Evolutionary conservation across 2,113 vertebrate species (phyloP), one percentile per base, ranked within the genome.

Genomic region (Asarcornis scutulata): DNA sequence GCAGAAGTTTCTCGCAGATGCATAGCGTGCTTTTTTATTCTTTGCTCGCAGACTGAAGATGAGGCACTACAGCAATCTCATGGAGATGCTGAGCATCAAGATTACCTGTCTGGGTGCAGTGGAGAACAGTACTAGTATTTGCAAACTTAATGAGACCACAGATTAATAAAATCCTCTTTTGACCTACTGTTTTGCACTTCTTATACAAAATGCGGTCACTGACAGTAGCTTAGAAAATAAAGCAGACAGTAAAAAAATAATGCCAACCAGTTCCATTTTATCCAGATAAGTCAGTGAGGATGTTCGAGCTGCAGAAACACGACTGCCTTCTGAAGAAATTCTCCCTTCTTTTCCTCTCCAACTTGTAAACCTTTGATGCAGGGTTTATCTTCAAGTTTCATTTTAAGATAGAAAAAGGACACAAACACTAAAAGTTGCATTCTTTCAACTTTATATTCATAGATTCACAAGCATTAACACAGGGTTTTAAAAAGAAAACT

Each of bases 1-100:
- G 48, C 67, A 60, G 42, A 50, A 36, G 7, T 10, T 17, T 2
- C 27, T 53, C 44, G 36, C 22, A n/a, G 25, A 17, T 25, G 18
- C 18, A 20, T 2, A 11, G 12, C 0, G 32, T 10, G 44, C 16
- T 38, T 10, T 26, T 60, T 1, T 27, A 14, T 20, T 4, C 20
- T 8, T 22, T 32, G 38, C 5, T 9, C 2, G 1, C 34, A 64
- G 14, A 42, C 13, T 3, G 48, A 66, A 32, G 58, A 48, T 1
- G 5, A 27, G 53, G 25, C 59, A 48, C 21, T 2, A 0, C 36
- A 5, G 52, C 7, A 4, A 34, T 5, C 72, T 48, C 50, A 9
- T 3, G 6, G 38, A 38, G n/a, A 80, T 6, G 15, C 77, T 50
- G 2, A 42, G 58, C 77, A 40, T 27, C 44, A 13, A 55, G 14